A percentile compares a stretch with the other conserved stretches of the same genome.
Evolutionary conservation across 1,140 invertebrate species (phyloP).

Genomic region (Adoxophyes honmai): DNA sequence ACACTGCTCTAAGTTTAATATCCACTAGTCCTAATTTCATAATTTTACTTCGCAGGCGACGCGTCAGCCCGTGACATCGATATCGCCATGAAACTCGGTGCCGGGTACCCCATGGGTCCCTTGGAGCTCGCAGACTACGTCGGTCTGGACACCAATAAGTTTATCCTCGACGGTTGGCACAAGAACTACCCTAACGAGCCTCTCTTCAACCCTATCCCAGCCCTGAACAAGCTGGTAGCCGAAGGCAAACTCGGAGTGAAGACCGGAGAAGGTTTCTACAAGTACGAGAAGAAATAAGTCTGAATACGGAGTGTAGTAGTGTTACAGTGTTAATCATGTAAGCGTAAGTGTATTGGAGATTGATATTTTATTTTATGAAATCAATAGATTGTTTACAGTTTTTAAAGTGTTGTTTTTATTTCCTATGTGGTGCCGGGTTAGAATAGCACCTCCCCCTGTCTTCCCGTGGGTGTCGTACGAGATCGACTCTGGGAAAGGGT

Average conservation of each 20-base stretch:
- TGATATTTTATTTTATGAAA: too few species aligned
- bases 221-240: constrained; percentile 83
- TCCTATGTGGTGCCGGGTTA: too few species aligned
- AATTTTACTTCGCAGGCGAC: constrained; percentile 78
- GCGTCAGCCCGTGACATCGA: constrained; percentile 85
- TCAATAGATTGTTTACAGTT: too few species aligned
- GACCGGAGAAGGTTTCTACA: constrained; percentile 90
- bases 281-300: constrained; percentile 76
- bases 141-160: constrained; percentile 84
- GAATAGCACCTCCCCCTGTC: too few species aligned
- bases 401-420: too few species aligned
- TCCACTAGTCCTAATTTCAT: too few species aligned
- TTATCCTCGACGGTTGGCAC: constrained; percentile 80
- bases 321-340: too few species aligned
- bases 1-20: too few species aligned
- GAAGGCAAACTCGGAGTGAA: constrained; percentile 90
- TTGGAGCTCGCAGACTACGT: constrained; percentile 89
- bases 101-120: constrained; percentile 91
- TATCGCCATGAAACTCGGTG: constrained; percentile 89
- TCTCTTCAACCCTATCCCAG: constrained; percentile 80
- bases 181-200: constrained; percentile 86
- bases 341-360: too few species aligned
- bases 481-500: too few species aligned
- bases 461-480: too few species aligned
- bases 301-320: too few species aligned